Evolutionary conservation across 2,888 invertebrate species (phyloP).

Genomic region (Dynastes maya): DNA sequence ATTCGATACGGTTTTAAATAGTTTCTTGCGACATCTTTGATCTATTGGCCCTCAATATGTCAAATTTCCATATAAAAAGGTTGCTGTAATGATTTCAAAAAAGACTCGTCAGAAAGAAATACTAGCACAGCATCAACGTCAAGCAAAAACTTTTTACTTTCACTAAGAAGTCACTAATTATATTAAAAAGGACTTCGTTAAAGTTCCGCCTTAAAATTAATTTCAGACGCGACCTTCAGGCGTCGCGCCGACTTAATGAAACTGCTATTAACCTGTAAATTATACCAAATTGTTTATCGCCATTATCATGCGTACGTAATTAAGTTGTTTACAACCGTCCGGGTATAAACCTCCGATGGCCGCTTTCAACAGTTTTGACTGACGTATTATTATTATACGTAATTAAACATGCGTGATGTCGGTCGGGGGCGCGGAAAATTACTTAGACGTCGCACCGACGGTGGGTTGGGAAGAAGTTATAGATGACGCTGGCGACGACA

Average conservation of each 20-base stretch:
- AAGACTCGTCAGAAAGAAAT: too few species aligned
- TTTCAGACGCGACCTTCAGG: background rate
- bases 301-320: background rate
- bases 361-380: slow-evolving; percentile 21
- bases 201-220: background rate
- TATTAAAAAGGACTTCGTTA: too few species aligned
- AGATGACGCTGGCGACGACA: slow-evolving; percentile 31
- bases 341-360: background rate
- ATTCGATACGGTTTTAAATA: too few species aligned
- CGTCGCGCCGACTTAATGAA: slow-evolving; percentile 8
- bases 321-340: slow-evolving; percentile 13
- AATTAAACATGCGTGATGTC: slow-evolving; percentile 42
- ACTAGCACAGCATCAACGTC: too few species aligned
- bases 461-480: background rate
- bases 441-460: slow-evolving; percentile 17
- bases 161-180: too few species aligned
- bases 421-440: slow-evolving; percentile 37
- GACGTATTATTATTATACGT: slow-evolving; percentile 28
- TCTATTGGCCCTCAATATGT: too few species aligned
- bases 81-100: too few species aligned
- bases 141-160: too few species aligned
- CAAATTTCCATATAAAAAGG: too few species aligned
- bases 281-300: background rate
- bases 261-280: slow-evolving; percentile 8
- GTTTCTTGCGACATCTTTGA: too few species aligned